Percentiles rank a stretch among this genome's conserved stretches.
Conservation (phyloP, 2,797 vertebrate genomes). For the Sebastolobus altivelis region DNA sequence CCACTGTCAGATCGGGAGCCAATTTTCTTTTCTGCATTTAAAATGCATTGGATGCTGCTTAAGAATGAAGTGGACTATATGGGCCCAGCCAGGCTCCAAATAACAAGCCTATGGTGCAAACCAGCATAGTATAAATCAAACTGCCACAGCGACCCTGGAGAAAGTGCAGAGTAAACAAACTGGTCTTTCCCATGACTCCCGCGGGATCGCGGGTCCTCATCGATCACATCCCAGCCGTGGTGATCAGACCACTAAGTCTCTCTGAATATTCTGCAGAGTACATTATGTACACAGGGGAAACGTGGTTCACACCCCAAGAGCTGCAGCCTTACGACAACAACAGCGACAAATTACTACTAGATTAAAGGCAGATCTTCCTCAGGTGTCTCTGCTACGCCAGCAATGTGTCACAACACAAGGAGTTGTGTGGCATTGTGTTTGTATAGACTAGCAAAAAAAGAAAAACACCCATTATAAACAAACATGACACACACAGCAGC, state of each 20-base stretch:
- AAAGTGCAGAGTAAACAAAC: slow-evolving; percentile 87
- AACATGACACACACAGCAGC: slow-evolving; percentile 32
- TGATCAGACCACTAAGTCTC: slow-evolving; percentile 59
- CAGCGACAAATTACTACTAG: slow-evolving; percentile 39
- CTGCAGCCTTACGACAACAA: slow-evolving; percentile 37
- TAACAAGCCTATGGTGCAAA: slow-evolving; percentile 65
- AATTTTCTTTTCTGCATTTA: slow-evolving; percentile 69
- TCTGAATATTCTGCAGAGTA: slow-evolving; percentile 57
- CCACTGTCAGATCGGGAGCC: slow-evolving; percentile 60
- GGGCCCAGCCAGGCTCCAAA: slow-evolving; percentile 45
- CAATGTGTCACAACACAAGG: slow-evolving; percentile 20
- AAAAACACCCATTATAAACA: slow-evolving; percentile 35
- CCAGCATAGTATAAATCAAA: slow-evolving; percentile 81
- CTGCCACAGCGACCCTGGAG: slow-evolving; percentile 75
- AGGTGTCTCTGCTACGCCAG: slow-evolving; percentile 31
- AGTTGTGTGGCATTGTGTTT: slow-evolving; percentile 27
- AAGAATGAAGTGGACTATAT: slow-evolving; percentile 54
- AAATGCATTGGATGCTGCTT: slow-evolving; percentile 72
- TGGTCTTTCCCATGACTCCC: slow-evolving; percentile 80
- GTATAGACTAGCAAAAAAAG: slow-evolving; percentile 16
- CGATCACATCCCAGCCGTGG: slow-evolving; percentile 69
- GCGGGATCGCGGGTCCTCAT: slow-evolving; percentile 73
- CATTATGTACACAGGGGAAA: slow-evolving; percentile 48
- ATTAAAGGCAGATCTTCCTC: slow-evolving; percentile 55
- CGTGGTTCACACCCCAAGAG: slow-evolving; percentile 50